phyloP scores from a whole-genome alignment of 2,888 invertebrate genomes.

The Cremastinae sp. region DNA sequence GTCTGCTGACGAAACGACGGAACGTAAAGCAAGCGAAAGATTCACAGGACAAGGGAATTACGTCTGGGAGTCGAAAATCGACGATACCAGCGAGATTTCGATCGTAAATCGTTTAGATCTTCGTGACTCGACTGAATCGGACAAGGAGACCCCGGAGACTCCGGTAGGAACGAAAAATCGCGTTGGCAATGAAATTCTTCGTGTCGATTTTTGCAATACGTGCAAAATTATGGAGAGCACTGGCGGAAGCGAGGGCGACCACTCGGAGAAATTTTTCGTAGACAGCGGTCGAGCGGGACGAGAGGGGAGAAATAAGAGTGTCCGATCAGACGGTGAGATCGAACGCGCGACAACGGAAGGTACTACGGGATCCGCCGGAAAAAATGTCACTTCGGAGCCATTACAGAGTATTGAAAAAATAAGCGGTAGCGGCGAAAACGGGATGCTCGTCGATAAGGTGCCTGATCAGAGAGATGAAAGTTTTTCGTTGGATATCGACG shows the following conservation, averaged over 20 bases:
- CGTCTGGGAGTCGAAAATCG: conserved; percentile 10
- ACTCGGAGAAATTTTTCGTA: conserved; percentile 9
- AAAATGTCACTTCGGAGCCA: neutral
- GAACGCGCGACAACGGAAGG: conserved; percentile 22
- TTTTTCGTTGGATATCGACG: neutral
- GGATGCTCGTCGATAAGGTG: neutral
- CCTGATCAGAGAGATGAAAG: conserved; percentile 13
- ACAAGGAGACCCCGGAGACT: conserved; percentile 1
- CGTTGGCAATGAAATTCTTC: conserved; percentile 6
- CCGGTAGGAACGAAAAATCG: conserved; percentile 6
- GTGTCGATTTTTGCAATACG: conserved; percentile 21
- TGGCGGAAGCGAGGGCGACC: neutral
- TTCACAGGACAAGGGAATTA: conserved; percentile 3
- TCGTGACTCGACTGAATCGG: conserved; percentile 26
- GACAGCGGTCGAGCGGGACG: neutral
- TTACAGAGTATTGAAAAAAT: conserved; percentile 21
- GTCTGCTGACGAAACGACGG: neutral
- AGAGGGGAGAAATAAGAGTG: conserved; percentile 1
- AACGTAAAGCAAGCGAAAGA: conserved; percentile 2
- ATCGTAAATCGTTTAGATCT: conserved; percentile 39
- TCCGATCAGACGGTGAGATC: conserved; percentile 13
- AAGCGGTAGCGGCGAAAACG: neutral
- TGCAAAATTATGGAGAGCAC: conserved; percentile 16
- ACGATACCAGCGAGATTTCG: conserved; percentile 18
- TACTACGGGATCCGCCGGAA: conserved; percentile 14